Percentiles rank a stretch among this genome's conserved stretches.
phyloP scores from a whole-genome alignment of 2,113 vertebrate genomes.

The Elanus axillaris region DNA sequence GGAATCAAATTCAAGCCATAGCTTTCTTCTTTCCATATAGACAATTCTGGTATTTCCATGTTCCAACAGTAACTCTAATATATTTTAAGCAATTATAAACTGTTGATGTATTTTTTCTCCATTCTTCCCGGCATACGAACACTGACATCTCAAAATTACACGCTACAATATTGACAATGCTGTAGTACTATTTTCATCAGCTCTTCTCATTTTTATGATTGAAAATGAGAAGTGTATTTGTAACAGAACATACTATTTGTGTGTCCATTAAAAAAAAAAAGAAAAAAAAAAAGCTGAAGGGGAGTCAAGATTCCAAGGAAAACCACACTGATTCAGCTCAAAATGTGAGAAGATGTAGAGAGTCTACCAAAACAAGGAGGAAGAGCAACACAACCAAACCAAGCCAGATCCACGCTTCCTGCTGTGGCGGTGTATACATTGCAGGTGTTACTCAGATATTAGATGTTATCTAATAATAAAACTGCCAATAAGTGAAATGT shows the following conservation, averaged over 20 bases:
- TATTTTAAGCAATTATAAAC: background rate
- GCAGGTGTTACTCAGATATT: background rate
- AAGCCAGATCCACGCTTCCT: background rate
- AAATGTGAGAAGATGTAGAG: background rate
- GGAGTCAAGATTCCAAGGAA: background rate
- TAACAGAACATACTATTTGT: background rate
- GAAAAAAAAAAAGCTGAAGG: background rate
- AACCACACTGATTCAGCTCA: background rate
- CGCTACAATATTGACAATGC: background rate
- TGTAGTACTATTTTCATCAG: background rate
- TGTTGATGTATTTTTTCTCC: background rate
- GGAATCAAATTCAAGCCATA: background rate
- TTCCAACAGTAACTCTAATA: background rate
- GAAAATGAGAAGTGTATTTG: background rate
- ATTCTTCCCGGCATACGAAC: background rate
- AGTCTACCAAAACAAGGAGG: background rate
- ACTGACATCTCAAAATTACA: background rate
- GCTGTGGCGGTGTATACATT: background rate
- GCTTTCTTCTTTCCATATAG: background rate
- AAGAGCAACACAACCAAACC: background rate
- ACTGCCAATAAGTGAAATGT: rapidly evolving
- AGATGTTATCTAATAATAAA: background rate
- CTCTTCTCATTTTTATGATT: background rate
- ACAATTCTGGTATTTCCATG: background rate
- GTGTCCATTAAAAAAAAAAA: background rate